Evolutionary conservation across 1,140 invertebrate species (phyloP).

Genomic region (Danaus melanippus): DNA sequence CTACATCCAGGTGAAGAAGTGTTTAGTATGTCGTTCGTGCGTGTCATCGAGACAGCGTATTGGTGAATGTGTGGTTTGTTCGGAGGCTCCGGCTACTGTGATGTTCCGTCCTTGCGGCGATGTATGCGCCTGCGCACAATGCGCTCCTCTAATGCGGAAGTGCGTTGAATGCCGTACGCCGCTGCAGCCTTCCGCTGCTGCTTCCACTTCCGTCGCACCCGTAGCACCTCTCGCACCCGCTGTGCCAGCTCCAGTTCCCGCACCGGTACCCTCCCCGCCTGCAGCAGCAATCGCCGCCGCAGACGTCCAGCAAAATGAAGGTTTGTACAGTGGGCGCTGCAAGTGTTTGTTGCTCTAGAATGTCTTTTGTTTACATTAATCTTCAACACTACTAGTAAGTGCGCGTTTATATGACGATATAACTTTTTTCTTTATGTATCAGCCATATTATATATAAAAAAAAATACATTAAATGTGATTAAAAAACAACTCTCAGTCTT

Average conservation of each 20-base stretch:
- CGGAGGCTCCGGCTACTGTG: slow-evolving; percentile 91
- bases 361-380: too few relatives aligned
- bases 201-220: slow-evolving; percentile 44
- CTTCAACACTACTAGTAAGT: too few relatives aligned
- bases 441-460: too few relatives aligned
- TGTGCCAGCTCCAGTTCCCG: not conserved
- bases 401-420: slow-evolving; percentile 1
- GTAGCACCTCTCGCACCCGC: not conserved
- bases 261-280: not conserved
- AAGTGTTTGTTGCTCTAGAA: too few relatives aligned
- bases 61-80: slow-evolving; percentile 96
- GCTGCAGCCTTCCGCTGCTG: slow-evolving; percentile 83
- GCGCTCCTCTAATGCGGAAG: slow-evolving; percentile 95
- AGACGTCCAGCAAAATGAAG: too few relatives aligned
- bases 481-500: not conserved
- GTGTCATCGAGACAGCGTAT: slow-evolving; percentile 81
- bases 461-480: too few relatives aligned
- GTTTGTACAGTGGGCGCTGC: too few relatives aligned
- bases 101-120: slow-evolving; percentile 95
- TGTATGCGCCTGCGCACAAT: slow-evolving; percentile 94
- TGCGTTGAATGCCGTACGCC: slow-evolving; percentile 94
- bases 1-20: slow-evolving; percentile 82
- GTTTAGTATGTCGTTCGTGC: slow-evolving; percentile 91
- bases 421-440: not conserved
- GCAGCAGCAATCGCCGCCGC: too few relatives aligned